Evolutionary conservation across 2,797 vertebrate species (phyloP), one percentile per base, ranked within the genome.

Genomic region (Sebastiscus tertius): DNA sequence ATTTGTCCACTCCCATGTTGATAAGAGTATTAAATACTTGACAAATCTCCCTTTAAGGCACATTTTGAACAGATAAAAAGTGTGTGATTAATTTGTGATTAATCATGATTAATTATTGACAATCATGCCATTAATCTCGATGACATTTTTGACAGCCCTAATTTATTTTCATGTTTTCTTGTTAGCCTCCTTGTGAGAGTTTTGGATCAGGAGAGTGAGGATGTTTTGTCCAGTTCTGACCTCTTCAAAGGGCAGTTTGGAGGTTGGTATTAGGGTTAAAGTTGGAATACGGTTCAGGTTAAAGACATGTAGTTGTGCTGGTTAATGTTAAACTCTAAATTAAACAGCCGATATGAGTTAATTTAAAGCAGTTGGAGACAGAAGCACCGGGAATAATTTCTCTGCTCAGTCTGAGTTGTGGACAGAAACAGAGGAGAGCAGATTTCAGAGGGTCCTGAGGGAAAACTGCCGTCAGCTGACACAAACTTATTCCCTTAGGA

Each of bases 391-490:
- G 65, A 52, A 58, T 55, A 31, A 75, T 27, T 16, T 55, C 24
- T 29, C 59, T 42, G 36, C 56, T 68, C 12, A 60, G 14, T 46
- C 49, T 4, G 52, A 31, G 4, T 26, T 20, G 56, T 55, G 46
- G 13, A 61, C 29, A 77, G 62, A 61, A 42, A 49, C 49, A 36
- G 33, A 8, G 58, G 6, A 29, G 55, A 18, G 1, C 81, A 79
- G 52, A 75, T 70, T 79, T 56, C 49, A 42, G 49, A 0, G 34
- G 61, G 58, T 72, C 86, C 77, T 14, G 59, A 27, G 77, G 84
- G 77, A 52, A 63, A 73, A 69, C 49, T 12, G 29, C 18, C 4
- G 12, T 56, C 34, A 26, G 66, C 65, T 22, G 36, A 74, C 61
- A 74, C 61, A 12, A 39, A 75, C 12, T 0, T 9, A 56, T 16